These are phyloP conservation scores for Leptinotarsa haldemani DNA, from an alignment of 2,888 invertebrate species.

Conservation along the genomic window DNA sequence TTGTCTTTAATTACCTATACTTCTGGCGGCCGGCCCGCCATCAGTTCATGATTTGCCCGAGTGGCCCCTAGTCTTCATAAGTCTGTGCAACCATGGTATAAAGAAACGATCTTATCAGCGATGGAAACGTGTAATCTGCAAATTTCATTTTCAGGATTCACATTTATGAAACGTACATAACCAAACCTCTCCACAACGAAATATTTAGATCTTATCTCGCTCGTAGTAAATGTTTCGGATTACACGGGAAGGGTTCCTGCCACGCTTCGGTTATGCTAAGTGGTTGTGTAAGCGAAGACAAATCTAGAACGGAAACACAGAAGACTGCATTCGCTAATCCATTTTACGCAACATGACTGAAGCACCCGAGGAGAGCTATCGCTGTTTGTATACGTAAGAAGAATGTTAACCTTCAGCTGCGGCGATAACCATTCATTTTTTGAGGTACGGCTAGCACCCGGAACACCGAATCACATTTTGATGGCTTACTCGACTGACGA, in stretches of 20 bases:
- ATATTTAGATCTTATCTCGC: slow-evolving; percentile 9
- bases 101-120: background rate
- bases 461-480: slow-evolving; percentile 4
- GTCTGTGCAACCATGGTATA: too few species aligned
- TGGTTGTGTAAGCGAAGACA: slow-evolving; percentile 24
- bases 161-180: background rate
- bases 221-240: slow-evolving; percentile 17
- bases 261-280: slow-evolving; percentile 33
- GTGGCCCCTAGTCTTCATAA: too few species aligned
- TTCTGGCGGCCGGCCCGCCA: too few species aligned
- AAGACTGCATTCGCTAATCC: slow-evolving; percentile 44
- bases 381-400: slow-evolving; percentile 4
- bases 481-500: background rate
- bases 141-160: background rate
- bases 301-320: slow-evolving; percentile 49
- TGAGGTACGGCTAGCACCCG: background rate
- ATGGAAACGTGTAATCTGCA: background rate
- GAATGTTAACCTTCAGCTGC: slow-evolving; percentile 9
- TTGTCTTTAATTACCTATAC: too few species aligned
- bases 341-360: slow-evolving; percentile 43
- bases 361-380: slow-evolving; percentile 31
- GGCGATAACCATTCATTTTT: slow-evolving; percentile 15
- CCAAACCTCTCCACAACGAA: background rate
- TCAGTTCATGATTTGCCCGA: too few species aligned
- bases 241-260: slow-evolving; percentile 31